A percentile compares a stretch with the other conserved stretches of the same genome.
Conservation (phyloP, 53 echinoderm and acorn worm species). For the Luidia sarsii region DNA sequence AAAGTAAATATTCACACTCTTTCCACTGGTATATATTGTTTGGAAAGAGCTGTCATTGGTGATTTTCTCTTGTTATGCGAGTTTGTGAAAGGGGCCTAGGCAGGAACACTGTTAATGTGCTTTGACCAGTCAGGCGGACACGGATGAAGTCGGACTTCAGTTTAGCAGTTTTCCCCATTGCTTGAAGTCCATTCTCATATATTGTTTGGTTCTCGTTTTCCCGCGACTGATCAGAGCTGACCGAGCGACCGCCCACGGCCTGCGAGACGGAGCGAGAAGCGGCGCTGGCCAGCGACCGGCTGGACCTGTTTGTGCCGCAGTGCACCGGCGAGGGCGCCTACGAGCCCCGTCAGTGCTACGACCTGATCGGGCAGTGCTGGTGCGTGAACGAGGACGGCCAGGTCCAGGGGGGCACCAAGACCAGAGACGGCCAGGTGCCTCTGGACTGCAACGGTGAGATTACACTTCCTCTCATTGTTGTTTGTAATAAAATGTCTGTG, state of each 20-base stretch:
- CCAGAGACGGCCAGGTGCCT: constrained; percentile 27
- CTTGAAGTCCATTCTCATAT: no score
- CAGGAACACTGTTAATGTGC: no score
- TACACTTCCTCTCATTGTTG: no score
- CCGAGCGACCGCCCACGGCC: constrained; percentile 14
- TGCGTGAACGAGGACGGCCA: constrained; percentile 78
- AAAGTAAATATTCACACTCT: no score
- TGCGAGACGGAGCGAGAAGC: constrained; percentile 22
- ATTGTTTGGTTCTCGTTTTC: background rate
- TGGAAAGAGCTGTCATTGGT: no score
- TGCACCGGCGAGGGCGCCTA: constrained; percentile 72
- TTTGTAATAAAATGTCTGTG: no score
- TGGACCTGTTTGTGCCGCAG: constrained; percentile 64
- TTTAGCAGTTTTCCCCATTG: no score
- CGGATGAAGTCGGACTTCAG: no score
- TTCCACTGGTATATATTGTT: no score
- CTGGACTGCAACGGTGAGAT: constrained; percentile 38
- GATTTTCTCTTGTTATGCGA: no score
- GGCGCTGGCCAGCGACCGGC: constrained; percentile 11
- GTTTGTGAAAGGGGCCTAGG: no score
- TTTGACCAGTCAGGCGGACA: no score
- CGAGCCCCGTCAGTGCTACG: constrained; percentile 72
- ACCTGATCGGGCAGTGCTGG: constrained; percentile 70
- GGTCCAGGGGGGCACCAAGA: constrained; percentile 63
- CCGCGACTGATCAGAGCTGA: background rate